Evolutionary conservation across 2,888 invertebrate species (phyloP).

Genomic region (Lasioglossum villosulum): DNA sequence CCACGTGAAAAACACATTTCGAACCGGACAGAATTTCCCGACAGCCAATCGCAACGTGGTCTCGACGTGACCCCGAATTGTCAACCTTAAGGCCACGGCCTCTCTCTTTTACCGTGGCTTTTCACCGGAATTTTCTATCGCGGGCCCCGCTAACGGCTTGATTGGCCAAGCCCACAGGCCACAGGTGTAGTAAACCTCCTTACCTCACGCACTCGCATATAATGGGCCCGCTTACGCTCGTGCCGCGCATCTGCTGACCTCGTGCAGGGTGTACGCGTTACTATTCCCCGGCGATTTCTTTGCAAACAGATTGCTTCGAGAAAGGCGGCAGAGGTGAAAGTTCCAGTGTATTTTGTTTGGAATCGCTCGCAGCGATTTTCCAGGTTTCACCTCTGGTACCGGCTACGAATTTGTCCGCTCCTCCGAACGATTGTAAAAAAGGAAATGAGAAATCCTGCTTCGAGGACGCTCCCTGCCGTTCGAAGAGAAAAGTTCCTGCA

Average conservation of each 20-base stretch:
- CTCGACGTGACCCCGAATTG: conserved; percentile 67
- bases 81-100: conserved; percentile 63
- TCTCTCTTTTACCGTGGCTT: conserved; percentile 32
- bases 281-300: conserved; percentile 18
- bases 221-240: conserved; percentile 75
- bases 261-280: conserved; percentile 53
- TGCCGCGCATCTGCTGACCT: conserved; percentile 70
- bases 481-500: background rate
- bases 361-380: conserved; percentile 14
- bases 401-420: conserved; percentile 5
- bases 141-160: conserved; percentile 47
- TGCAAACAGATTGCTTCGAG: conserved; percentile 28
- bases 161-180: conserved; percentile 77
- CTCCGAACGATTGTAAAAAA: background rate
- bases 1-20: conserved; percentile 71
- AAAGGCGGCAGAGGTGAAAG: conserved; percentile 22
- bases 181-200: conserved; percentile 80
- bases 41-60: conserved; percentile 65
- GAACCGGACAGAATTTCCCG: conserved; percentile 76
- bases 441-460: conserved; percentile 1
- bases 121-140: conserved; percentile 49
- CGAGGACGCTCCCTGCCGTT: background rate
- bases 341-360: conserved; percentile 13
- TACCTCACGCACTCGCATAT: conserved; percentile 74
- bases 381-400: conserved; percentile 9